Conservation (phyloP, 2,888 invertebrate species). For the Dolichopus griseipennis region DNA sequence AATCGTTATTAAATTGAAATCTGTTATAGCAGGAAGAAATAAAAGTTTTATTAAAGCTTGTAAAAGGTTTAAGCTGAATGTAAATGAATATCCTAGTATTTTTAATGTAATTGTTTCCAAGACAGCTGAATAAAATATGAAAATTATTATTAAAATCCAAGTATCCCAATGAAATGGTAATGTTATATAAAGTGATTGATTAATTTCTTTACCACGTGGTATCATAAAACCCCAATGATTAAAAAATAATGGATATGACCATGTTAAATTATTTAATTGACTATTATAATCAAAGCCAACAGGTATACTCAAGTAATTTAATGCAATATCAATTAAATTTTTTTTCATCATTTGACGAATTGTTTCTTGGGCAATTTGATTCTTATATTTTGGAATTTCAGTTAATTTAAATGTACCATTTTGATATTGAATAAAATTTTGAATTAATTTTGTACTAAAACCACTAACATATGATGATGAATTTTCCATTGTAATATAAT, state of each 20-base stretch:
- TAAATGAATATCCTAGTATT: background rate
- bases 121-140: background rate
- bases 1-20: background rate
- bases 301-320: background rate
- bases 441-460: background rate
- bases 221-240: background rate
- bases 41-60: background rate
- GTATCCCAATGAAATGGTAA: background rate
- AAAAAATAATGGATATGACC: background rate
- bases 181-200: background rate
- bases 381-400: background rate
- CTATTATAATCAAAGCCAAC: background rate
- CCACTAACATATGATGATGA: background rate
- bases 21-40: background rate
- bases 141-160: background rate
- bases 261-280: background rate
- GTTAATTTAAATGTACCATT: background rate
- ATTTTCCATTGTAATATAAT: background rate
- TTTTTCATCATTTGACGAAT: no score
- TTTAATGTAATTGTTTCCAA: background rate
- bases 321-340: background rate
- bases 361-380: no score
- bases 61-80: background rate
- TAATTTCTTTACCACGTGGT: background rate
- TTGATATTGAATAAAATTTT: background rate